These are phyloP conservation scores for Andrena fulva DNA, from an alignment of 2,888 invertebrate genomes.

Conservation along the genomic window DNA sequence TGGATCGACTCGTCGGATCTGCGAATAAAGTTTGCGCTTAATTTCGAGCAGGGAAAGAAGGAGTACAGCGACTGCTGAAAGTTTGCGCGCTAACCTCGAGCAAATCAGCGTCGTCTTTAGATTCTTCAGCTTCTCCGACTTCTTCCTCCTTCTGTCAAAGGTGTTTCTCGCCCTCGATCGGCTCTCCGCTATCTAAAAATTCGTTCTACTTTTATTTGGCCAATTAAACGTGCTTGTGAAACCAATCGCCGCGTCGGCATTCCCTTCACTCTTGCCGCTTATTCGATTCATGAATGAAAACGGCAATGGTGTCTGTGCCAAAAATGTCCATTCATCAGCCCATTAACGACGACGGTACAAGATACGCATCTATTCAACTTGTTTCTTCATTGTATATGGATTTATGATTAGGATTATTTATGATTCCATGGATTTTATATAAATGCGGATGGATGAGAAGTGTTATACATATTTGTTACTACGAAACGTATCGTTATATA, in stretches of 20 bases:
- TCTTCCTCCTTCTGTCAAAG: slow-evolving; percentile 7
- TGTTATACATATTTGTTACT: too few relatives aligned
- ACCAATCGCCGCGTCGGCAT: not conserved
- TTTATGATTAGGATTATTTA: too few relatives aligned
- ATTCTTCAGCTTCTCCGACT: slow-evolving; percentile 15
- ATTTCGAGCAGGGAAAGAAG: not conserved
- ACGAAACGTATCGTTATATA: too few relatives aligned
- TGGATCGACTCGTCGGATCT: not conserved
- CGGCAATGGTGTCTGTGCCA: not conserved
- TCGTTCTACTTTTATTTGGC: not conserved
- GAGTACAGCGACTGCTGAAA: not conserved
- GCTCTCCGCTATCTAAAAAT: not conserved
- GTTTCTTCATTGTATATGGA: too few relatives aligned
- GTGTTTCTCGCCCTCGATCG: not conserved
- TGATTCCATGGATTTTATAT: too few relatives aligned
- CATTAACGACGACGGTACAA: too few relatives aligned
- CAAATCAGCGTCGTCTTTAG: slow-evolving; percentile 22
- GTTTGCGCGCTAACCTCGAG: slow-evolving; percentile 21
- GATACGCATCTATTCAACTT: too few relatives aligned
- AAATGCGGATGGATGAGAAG: too few relatives aligned
- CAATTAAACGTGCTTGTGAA: not conserved
- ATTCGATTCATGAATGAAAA: not conserved
- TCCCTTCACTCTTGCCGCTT: not conserved
- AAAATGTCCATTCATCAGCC: too few relatives aligned
- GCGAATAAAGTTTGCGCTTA: not conserved